Conservation (phyloP, 2,113 vertebrate genomes). For the Psilopogon haemacephalus region DNA sequence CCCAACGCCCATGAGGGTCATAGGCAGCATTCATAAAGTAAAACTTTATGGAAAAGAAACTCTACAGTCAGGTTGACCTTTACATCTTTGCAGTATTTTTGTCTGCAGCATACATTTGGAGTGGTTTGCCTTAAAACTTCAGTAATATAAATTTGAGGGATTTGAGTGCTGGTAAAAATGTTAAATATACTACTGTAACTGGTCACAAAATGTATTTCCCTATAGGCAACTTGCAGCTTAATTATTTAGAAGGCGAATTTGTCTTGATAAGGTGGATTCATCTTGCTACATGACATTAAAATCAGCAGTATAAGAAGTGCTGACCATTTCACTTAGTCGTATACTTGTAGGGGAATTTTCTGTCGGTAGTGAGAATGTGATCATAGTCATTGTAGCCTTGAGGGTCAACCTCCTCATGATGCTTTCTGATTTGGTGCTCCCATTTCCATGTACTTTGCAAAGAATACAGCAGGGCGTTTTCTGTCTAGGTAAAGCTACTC, state of each 20-base stretch:
- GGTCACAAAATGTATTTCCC: not conserved
- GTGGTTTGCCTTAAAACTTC: not conserved
- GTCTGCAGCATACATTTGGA: not conserved
- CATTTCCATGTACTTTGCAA: not conserved
- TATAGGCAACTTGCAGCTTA: not conserved
- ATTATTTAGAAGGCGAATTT: not conserved
- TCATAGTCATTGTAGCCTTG: not conserved
- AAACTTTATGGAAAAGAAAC: constrained; percentile 28
- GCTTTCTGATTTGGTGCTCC: not conserved
- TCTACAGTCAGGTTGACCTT: constrained; percentile 8
- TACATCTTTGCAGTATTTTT: constrained; percentile 40
- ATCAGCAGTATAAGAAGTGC: not conserved
- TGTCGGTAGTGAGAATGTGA: not conserved
- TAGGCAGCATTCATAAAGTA: constrained; percentile 21
- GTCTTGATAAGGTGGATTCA: not conserved
- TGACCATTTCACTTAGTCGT: not conserved
- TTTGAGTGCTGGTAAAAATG: not conserved
- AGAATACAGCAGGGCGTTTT: not conserved
- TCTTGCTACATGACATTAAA: not conserved
- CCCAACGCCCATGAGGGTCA: not conserved
- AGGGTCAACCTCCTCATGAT: not conserved
- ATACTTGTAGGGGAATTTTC: not conserved
- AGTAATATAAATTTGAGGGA: not conserved
- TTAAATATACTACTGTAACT: not conserved
- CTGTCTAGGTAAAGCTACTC: not conserved